Percentiles rank a stretch among this genome's conserved stretches.
Evolutionary conservation across 2,888 invertebrate species (phyloP).

Genomic region (Lepetodrilus schrolli): DNA sequence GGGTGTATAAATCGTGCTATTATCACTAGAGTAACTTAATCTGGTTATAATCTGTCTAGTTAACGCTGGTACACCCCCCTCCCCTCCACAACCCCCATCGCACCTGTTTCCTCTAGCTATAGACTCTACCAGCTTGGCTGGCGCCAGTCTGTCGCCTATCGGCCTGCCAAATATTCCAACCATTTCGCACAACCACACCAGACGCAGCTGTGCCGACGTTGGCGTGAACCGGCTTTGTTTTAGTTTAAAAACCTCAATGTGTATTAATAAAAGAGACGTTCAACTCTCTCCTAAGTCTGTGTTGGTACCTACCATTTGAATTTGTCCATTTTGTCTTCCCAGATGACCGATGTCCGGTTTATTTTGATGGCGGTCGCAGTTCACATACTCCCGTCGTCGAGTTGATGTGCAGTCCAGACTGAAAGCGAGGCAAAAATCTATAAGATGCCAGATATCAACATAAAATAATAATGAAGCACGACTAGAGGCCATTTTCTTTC

Average conservation of each 20-base stretch:
- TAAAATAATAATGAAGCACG: constrained; percentile 23
- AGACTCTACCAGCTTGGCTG: constrained; percentile 27
- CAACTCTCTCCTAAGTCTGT: neutral
- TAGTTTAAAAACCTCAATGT: neutral
- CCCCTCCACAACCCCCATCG: too few relatives aligned
- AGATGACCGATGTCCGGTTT: constrained; percentile 16
- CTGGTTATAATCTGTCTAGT: constrained; percentile 15
- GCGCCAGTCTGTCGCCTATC: constrained; percentile 46
- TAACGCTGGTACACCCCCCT: neutral
- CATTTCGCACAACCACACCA: constrained; percentile 30
- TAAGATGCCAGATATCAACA: constrained; percentile 19
- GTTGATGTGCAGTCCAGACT: neutral
- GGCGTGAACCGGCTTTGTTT: neutral
- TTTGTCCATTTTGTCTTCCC: constrained; percentile 13
- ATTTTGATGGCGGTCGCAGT: constrained; percentile 45
- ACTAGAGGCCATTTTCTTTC: constrained; percentile 4
- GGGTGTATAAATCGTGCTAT: too few relatives aligned
- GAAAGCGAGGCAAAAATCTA: constrained; percentile 22
- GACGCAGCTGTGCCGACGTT: constrained; percentile 3
- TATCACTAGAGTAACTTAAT: neutral
- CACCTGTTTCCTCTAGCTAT: constrained; percentile 26
- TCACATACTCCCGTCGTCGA: constrained; percentile 33
- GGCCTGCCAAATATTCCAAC: constrained; percentile 40
- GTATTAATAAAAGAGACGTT: too few relatives aligned
- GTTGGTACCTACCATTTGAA: constrained; percentile 6